Percentiles rank a stretch among this genome's conserved stretches.
Evolutionary conservation across 2,113 vertebrate genomes (phyloP).

Genomic region (Cardinalis cardinalis): DNA sequence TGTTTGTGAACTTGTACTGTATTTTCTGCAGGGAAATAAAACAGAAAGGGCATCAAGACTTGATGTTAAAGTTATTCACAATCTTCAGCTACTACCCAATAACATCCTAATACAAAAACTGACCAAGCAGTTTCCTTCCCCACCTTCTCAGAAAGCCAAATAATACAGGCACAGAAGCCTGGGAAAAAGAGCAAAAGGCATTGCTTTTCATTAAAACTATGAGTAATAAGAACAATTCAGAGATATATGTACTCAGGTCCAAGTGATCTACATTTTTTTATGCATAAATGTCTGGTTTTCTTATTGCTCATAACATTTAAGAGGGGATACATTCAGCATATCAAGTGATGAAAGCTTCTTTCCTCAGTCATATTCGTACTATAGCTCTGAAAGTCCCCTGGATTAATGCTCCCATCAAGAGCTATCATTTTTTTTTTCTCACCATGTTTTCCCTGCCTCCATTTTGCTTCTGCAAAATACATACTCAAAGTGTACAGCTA

Average conservation of each 20-base stretch:
- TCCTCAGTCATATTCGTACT: not conserved
- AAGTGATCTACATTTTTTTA: not conserved
- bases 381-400: not conserved
- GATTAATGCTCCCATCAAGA: not conserved
- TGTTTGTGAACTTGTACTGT: constrained; percentile 59
- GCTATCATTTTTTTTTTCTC: not conserved
- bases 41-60: not conserved
- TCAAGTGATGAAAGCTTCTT: not conserved
- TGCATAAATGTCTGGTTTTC: not conserved
- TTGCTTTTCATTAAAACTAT: not conserved
- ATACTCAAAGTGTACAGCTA: not conserved
- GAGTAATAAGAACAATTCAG: not conserved
- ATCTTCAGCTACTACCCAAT: not conserved
- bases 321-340: not conserved
- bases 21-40: constrained; percentile 56
- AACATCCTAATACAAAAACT: not conserved
- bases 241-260: not conserved
- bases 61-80: not conserved
- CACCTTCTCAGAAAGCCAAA: not conserved
- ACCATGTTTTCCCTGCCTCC: not conserved
- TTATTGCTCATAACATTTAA: not conserved
- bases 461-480: not conserved
- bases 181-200: not conserved
- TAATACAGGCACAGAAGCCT: not conserved
- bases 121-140: not conserved